Evolutionary conservation across 2,888 invertebrate genomes (phyloP), one percentile per base, ranked within the genome.

Genomic region (Polydrusus tereticollis): DNA sequence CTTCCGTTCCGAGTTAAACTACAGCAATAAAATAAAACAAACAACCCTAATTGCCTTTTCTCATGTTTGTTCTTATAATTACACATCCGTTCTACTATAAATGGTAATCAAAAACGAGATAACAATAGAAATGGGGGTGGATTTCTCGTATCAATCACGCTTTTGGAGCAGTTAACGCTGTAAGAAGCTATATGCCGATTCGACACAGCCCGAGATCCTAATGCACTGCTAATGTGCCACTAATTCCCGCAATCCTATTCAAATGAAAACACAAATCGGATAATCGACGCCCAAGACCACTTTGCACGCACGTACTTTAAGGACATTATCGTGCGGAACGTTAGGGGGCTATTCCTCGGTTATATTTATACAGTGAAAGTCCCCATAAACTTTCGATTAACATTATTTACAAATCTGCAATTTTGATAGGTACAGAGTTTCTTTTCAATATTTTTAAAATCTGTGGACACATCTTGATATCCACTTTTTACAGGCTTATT

Each of bases 41-140:
- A 47, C 63, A 23, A 43, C 69, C 59, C 59, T 72, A 72, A 72
- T 72, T 67, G 67, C 45, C 47, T 36, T 72, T 57, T 72, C 63
- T 67, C 72, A 72, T 72, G 72, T 72, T 72, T 72, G 72, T 72
- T 72, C 72, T 72, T 72, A 62, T 66, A 67, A 72, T 72, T 72
- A 67, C 57, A 63, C 45, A 59, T 63, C 59, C 50, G 55, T 52
- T 45, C 67, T 20, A 23, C 4, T 20, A 36, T 70, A 70, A 70
- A 65, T 70, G 50, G 59, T 60, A 62, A 62, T 67, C 55, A 38
- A 26, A 62, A 26, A 58, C 62, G 36, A 63, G 68, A 70, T 65
- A 70, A 70, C 70, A 70, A 70, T 70, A 65, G 64, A 47, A 20
- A 26, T 20, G 64, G 50, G 73, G 66, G 64, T 65, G 69, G 55